These are phyloP conservation scores for Sigmodon hispidus DNA, from an alignment of 2,113 vertebrate species.

Conservation along the genomic window DNA sequence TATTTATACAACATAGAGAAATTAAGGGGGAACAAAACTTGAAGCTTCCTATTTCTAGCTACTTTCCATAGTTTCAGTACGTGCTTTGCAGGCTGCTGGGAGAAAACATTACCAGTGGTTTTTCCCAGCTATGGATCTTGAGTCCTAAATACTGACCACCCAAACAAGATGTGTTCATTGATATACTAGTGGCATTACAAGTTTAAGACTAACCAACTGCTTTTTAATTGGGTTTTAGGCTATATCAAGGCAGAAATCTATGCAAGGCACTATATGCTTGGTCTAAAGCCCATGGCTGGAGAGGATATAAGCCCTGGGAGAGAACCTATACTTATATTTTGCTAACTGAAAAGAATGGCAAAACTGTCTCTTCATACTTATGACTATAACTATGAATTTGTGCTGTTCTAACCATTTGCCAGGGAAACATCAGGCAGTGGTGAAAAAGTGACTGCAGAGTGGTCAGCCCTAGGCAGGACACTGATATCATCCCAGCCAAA, in stretches of 20 bases:
- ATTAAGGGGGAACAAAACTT: background rate
- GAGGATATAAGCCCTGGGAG: background rate
- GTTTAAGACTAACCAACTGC: background rate
- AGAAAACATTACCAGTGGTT: too few species aligned
- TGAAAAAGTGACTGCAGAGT: background rate
- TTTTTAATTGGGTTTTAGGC: background rate
- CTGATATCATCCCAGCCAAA: background rate
- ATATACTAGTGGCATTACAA: background rate
- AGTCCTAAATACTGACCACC: background rate
- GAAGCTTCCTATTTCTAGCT: background rate
- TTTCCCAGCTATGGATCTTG: background rate
- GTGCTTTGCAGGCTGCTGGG: background rate
- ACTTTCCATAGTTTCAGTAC: too few species aligned
- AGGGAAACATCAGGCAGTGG: background rate
- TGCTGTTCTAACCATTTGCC: background rate
- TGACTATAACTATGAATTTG: background rate
- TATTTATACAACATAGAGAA: background rate
- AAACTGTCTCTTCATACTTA: background rate
- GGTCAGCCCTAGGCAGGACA: background rate
- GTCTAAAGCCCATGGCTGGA: background rate
- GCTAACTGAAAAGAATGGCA: background rate
- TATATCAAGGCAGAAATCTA: background rate
- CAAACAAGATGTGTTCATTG: background rate
- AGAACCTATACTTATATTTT: background rate
- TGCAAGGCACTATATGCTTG: too few species aligned